Conservation (phyloP, 2,797 vertebrate species). For the Hephaestus fuliginosus region DNA sequence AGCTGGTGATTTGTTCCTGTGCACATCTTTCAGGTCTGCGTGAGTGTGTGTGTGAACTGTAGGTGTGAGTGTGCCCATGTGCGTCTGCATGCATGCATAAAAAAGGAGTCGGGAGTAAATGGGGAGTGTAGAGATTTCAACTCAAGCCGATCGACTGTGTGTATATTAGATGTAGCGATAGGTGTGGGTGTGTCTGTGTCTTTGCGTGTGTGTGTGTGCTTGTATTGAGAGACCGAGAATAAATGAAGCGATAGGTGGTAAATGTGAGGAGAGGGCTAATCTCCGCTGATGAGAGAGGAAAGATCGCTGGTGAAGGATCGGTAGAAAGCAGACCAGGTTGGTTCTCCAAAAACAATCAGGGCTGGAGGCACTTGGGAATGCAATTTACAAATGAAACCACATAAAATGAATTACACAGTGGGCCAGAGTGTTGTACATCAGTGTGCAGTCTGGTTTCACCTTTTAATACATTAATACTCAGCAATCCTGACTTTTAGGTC, state of each 20-base stretch:
- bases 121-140: slow-evolving; percentile 70
- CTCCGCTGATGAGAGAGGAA: slow-evolving; percentile 69
- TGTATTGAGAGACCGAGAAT: slow-evolving; percentile 21
- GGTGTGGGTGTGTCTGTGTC: slow-evolving; percentile 14
- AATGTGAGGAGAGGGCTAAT: slow-evolving; percentile 69
- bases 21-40: slow-evolving; percentile 53
- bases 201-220: slow-evolving; percentile 12
- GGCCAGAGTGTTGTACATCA: not conserved
- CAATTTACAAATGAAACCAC: slow-evolving; percentile 49
- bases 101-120: slow-evolving; percentile 55
- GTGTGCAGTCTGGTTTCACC: not conserved
- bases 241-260: slow-evolving; percentile 57
- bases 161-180: slow-evolving; percentile 39
- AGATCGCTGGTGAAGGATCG: slow-evolving; percentile 72
- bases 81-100: slow-evolving; percentile 44
- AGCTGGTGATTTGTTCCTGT: slow-evolving; percentile 77
- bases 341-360: slow-evolving; percentile 57
- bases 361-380: slow-evolving; percentile 37
- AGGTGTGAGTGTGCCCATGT: slow-evolving; percentile 10
- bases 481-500: not conserved
- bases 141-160: slow-evolving; percentile 61
- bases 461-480: slow-evolving; percentile 8
- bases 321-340: slow-evolving; percentile 31
- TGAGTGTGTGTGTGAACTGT: slow-evolving; percentile 25
- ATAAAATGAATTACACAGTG: slow-evolving; percentile 31